These are phyloP conservation scores for Lemur catta DNA, from an alignment of 2,797 vertebrate genomes.

Conservation along the genomic window DNA sequence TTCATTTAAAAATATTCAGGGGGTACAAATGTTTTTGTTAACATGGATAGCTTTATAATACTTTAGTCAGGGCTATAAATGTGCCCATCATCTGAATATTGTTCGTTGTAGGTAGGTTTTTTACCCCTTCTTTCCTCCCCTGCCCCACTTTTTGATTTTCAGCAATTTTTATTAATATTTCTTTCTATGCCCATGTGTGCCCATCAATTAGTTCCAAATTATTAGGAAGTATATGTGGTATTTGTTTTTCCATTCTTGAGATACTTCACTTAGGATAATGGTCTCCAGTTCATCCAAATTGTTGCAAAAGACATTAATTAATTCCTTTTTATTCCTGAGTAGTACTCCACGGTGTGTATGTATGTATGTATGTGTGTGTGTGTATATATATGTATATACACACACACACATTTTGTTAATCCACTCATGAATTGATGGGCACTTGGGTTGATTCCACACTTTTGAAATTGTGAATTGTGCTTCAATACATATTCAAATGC, in stretches of 20 bases:
- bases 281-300: neutral
- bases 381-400: too few species aligned
- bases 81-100: neutral
- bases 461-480: neutral
- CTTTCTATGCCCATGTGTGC: neutral
- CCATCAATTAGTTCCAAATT: neutral
- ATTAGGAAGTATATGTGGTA: neutral
- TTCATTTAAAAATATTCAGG: neutral
- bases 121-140: neutral
- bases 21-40: neutral
- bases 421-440: too few species aligned
- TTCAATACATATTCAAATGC: too few species aligned
- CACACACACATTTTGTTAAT: neutral
- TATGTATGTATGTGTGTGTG: too few species aligned
- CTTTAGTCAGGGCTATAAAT: neutral
- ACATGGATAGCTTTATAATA: neutral
- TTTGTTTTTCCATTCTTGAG: neutral
- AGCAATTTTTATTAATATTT: neutral
- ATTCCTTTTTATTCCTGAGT: neutral
- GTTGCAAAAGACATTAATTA: neutral
- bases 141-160: neutral
- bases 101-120: neutral
- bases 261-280: neutral
- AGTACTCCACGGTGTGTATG: neutral
- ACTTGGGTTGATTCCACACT: too few species aligned